These are phyloP conservation scores for Sylvilagus floridanus DNA, from an alignment of 2,797 vertebrate species.

Conservation along the genomic window DNA sequence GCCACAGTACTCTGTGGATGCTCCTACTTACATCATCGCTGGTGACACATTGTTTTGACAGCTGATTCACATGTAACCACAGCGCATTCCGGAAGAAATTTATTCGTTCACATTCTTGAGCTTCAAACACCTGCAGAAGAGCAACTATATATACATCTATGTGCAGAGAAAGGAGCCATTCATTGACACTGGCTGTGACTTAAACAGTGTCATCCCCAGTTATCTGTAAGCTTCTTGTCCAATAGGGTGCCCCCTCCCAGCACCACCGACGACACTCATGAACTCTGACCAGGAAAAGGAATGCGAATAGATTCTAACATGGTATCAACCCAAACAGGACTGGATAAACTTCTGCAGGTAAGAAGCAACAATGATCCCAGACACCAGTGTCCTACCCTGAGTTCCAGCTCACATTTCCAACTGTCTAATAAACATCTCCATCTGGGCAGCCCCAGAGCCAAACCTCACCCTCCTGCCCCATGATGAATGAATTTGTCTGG, in stretches of 20 bases:
- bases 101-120: conserved; percentile 94
- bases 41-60: conserved; percentile 95
- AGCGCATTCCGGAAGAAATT: conserved; percentile 92
- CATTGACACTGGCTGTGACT: neutral
- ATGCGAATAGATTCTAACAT: conserved; percentile 24
- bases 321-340: neutral
- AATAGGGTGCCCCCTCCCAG: neutral
- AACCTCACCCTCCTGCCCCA: neutral
- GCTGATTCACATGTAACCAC: conserved; percentile 96
- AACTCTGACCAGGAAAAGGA: neutral
- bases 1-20: neutral
- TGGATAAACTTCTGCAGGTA: neutral
- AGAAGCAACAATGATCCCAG: neutral
- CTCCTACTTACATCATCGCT: conserved; percentile 91
- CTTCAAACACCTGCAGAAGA: conserved; percentile 92
- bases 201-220: conserved; percentile 24
- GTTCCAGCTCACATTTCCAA: neutral
- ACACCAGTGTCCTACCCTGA: neutral
- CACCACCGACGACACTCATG: neutral
- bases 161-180: neutral
- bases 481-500: neutral
- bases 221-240: neutral
- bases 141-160: neutral
- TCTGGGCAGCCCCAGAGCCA: neutral
- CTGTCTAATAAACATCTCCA: neutral